Evolutionary conservation across 2,797 vertebrate genomes (phyloP).

Genomic region (Cossypha dichroa): DNA sequence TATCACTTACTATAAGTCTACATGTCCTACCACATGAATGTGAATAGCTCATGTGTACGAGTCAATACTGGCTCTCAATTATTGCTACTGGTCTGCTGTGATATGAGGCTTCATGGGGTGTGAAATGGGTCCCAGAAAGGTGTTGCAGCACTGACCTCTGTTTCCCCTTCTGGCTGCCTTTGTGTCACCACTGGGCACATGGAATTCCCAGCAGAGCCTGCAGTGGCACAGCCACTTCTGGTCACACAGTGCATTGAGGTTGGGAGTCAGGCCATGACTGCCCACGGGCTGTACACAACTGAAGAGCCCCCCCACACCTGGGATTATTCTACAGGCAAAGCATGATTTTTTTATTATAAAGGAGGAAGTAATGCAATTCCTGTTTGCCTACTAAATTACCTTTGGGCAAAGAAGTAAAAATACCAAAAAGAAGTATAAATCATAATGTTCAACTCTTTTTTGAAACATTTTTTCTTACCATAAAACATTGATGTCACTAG

Average conservation of each 20-base stretch:
- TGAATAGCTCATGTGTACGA: rapidly evolving
- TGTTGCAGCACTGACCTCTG: neutral
- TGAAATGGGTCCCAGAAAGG: neutral
- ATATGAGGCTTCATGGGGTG: neutral
- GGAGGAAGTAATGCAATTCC: neutral
- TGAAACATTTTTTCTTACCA: neutral
- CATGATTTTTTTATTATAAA: neutral
- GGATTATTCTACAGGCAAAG: neutral
- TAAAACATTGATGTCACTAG: neutral
- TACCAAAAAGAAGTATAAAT: neutral
- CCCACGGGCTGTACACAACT: neutral
- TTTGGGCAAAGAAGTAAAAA: neutral
- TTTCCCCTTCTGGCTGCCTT: neutral
- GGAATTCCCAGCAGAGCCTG: neutral
- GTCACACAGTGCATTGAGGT: rapidly evolving
- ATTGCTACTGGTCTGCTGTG: neutral
- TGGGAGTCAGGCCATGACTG: rapidly evolving
- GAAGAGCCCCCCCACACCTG: neutral
- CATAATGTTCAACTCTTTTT: neutral
- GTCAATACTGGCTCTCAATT: rapidly evolving
- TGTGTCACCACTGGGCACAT: neutral
- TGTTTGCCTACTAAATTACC: neutral
- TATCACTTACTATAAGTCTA: neutral
- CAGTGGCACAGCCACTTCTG: neutral
- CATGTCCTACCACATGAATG: rapidly evolving